Evolutionary conservation across 2,888 invertebrate species (phyloP).

Genomic region (Catonia carolina): DNA sequence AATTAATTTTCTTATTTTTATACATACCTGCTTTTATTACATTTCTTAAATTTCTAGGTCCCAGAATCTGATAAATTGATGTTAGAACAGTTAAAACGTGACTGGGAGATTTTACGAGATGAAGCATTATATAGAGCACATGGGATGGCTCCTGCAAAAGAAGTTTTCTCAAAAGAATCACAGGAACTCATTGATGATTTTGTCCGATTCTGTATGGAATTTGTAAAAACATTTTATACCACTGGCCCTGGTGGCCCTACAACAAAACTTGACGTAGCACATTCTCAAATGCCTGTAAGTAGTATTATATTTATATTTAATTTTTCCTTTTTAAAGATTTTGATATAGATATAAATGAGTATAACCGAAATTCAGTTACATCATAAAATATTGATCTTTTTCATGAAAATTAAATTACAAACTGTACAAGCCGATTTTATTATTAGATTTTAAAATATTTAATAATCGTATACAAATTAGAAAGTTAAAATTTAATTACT

Average conservation of each 20-base stretch:
- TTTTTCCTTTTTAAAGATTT: too few relatives aligned
- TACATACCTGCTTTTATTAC: too few relatives aligned
- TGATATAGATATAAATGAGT: too few relatives aligned
- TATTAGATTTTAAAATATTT: too few relatives aligned
- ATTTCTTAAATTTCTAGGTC: constrained; percentile 45
- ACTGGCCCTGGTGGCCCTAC: constrained; percentile 78
- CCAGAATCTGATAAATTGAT: constrained; percentile 50
- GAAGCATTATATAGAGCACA: constrained; percentile 61
- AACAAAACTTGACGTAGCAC: constrained; percentile 66
- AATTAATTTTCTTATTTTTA: too few relatives aligned
- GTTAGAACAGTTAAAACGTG: constrained; percentile 49
- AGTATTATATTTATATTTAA: too few relatives aligned
- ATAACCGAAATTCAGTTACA: too few relatives aligned
- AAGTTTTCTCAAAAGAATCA: constrained; percentile 76
- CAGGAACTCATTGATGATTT: constrained; percentile 66
- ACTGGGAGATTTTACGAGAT: constrained; percentile 63
- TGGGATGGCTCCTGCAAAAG: constrained; percentile 72
- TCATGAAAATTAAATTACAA: too few relatives aligned
- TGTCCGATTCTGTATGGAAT: constrained; percentile 52
- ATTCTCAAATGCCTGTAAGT: constrained; percentile 58
- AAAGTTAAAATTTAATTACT: too few relatives aligned
- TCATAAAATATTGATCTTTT: too few relatives aligned
- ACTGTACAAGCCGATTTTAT: too few relatives aligned
- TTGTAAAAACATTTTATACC: constrained; percentile 63
- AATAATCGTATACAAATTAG: too few relatives aligned